A percentile compares a stretch with the other conserved stretches of the same genome.
Evolutionary conservation across 2,113 vertebrate species (phyloP).

Genomic region (Takifugu flavidus): DNA sequence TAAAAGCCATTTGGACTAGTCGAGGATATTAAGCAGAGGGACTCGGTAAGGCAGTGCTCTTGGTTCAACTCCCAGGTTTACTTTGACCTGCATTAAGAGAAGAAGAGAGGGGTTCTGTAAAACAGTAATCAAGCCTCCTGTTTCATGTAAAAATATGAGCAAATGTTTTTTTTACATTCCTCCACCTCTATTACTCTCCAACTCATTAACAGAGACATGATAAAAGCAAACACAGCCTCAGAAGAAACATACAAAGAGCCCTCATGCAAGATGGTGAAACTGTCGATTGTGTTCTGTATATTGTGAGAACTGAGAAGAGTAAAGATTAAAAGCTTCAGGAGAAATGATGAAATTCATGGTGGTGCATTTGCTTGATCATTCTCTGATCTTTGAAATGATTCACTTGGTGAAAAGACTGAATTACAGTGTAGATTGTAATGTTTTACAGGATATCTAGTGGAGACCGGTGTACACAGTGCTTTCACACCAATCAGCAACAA

Average conservation of each 20-base stretch:
- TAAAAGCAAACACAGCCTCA: neutral
- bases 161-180: too few species aligned
- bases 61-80: constrained; percentile 45
- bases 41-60: constrained; percentile 53
- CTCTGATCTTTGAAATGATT: constrained; percentile 17
- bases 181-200: too few species aligned
- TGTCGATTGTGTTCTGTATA: too few species aligned
- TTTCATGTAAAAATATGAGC: neutral
- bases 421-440: too few species aligned
- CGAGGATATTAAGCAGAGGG: constrained; percentile 38
- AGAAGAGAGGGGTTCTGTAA: constrained; percentile 5
- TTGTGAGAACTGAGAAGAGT: constrained; percentile 1
- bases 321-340: constrained; percentile 13
- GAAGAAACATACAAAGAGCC: neutral
- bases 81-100: constrained; percentile 60
- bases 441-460: too few species aligned
- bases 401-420: constrained; percentile 4
- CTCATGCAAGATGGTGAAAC: too few species aligned
- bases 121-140: neutral
- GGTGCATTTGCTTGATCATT: constrained; percentile 9
- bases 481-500: neutral
- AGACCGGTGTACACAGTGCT: neutral
- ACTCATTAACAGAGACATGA: too few species aligned
- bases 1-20: constrained; percentile 33
- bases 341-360: constrained; percentile 17